Base-by-base conservation (phyloP, 2,797 vertebrate genomes). In the Melopsittacus undulatus region DNA sequence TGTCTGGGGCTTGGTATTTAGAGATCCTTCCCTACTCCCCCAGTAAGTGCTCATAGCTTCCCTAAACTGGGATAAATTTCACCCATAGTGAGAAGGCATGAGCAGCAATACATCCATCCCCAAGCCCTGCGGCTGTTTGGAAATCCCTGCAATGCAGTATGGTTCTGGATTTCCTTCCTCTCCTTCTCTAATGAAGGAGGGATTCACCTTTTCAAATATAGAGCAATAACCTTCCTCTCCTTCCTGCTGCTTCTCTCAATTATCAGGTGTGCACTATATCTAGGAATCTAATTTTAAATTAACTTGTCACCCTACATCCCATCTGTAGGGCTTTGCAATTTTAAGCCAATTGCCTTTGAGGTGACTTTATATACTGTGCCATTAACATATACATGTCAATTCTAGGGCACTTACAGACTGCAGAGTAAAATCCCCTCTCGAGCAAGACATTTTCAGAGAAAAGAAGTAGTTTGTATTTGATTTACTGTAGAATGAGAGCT, bases 201-300 rank as follows among this genome's bases (percentile, higher is more conserved):
- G 91, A 93, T 95, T 97, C 96, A 96, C 96, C 94, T 96, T 96
- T 96, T 92, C 89, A 92, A 89, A 97, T 97, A 89, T 78, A 91
- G 95, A 96, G 68, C 95, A 95, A 21, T 96, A 96, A 95, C 87
- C 80, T 95, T 76, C 83, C 80, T 92, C 93, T 95, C 75, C 90
- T 69, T 91, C 91, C 81, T 96, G 63, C 79, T 14, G 23, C 83
- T 84, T 89, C 59, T 61, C 88, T 96, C 95, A 96, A 89, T 97
- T 97, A 96, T 89, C 87, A 90, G 87, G n/a, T 87, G 68, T 82
- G 93, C 56, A 95, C 90, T 93, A 85, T 94, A 95, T 96, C 91
- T 49, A 93, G 76, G 86, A 94, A 94, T 87, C 83, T 97, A 94
- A 95, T 97, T 96, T 96, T 96, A 96, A 95, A 97, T 97, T 97